phyloP scores from a whole-genome alignment of 2,888 invertebrate species.

The Mechanitis mazaeus region DNA sequence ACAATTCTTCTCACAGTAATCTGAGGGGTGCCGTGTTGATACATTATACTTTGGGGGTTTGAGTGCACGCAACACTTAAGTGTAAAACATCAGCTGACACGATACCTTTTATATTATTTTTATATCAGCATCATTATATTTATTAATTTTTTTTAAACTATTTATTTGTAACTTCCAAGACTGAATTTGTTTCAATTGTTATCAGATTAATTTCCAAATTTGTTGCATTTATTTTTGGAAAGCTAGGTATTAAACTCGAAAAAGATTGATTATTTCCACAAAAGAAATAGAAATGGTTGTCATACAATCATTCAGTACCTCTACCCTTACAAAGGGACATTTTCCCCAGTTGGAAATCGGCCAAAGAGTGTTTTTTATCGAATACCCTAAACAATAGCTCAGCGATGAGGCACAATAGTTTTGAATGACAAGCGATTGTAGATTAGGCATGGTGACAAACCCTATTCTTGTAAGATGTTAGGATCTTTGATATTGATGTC shows the following conservation, averaged over 20 bases:
- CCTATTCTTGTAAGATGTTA: slow-evolving; percentile 26
- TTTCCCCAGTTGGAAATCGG: slow-evolving; percentile 55
- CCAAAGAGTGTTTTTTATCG: slow-evolving; percentile 68
- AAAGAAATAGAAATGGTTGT: slow-evolving; percentile 13
- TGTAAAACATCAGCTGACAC: not conserved
- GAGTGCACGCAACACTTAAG: slow-evolving; percentile 15
- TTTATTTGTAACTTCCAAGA: too few relatives aligned
- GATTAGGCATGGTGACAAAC: slow-evolving; percentile 65
- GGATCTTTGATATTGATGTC: slow-evolving; percentile 17
- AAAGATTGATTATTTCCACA: slow-evolving; percentile 7
- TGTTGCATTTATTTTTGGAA: too few relatives aligned
- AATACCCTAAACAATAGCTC: slow-evolving; percentile 64
- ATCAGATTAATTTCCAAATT: too few relatives aligned
- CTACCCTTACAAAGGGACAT: slow-evolving; percentile 31
- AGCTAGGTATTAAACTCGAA: not conserved
- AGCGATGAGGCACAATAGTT: slow-evolving; percentile 66
- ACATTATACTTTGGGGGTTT: slow-evolving; percentile 25
- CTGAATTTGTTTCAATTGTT: too few relatives aligned
- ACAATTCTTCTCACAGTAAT: slow-evolving; percentile 40
- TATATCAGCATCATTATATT: too few relatives aligned
- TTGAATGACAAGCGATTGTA: slow-evolving; percentile 68
- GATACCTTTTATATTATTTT: too few relatives aligned
- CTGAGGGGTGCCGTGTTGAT: slow-evolving; percentile 28
- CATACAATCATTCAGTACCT: slow-evolving; percentile 23
- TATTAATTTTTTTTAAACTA: too few relatives aligned